Percentiles rank a stretch among this genome's conserved stretches.
phyloP scores from a whole-genome alignment of 2,797 vertebrate species.

The Schizothorax lantsangensis region DNA sequence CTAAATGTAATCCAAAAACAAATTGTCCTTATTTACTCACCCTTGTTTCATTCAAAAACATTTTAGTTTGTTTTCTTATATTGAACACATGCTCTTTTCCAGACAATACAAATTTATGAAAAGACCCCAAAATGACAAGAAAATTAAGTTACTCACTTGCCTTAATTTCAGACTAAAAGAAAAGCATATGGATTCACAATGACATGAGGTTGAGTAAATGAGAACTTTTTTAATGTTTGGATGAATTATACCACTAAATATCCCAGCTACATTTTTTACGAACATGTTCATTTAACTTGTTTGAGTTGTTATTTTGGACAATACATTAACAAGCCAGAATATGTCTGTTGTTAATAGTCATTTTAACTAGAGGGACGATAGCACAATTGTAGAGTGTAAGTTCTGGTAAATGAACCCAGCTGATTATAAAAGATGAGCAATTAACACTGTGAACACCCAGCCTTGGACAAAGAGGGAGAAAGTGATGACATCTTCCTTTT shows the following conservation, averaged over 20 bases:
- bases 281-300: background rate
- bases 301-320: background rate
- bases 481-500: background rate
- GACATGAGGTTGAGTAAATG: background rate
- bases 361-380: slow-evolving; percentile 46
- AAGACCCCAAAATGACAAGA: background rate
- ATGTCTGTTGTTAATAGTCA: slow-evolving; percentile 16
- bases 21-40: background rate
- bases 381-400: slow-evolving; percentile 34
- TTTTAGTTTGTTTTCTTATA: background rate
- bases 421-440: slow-evolving; percentile 51
- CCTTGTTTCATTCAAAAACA: background rate
- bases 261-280: background rate
- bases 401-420: slow-evolving; percentile 44
- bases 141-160: background rate
- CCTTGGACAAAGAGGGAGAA: slow-evolving; percentile 19
- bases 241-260: background rate
- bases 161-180: background rate
- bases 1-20: background rate
- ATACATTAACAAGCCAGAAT: background rate
- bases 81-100: background rate
- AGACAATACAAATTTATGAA: background rate
- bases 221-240: background rate
- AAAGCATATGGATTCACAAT: background rate
- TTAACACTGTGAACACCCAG: slow-evolving; percentile 41